phyloP scores from a whole-genome alignment of 2,888 invertebrate genomes.

The Lasioglossum leucozonium region DNA sequence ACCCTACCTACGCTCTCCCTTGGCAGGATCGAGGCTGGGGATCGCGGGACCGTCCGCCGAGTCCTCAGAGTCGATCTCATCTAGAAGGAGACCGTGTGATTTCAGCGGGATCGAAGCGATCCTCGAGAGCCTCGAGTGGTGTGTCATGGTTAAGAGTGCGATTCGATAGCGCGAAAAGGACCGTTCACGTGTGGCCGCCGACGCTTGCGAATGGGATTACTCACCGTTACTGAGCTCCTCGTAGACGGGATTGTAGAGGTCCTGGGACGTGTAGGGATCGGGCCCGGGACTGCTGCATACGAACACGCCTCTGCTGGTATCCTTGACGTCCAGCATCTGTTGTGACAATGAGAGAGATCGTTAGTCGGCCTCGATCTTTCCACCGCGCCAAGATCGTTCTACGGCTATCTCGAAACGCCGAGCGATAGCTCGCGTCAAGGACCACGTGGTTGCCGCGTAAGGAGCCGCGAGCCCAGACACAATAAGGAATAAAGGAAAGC shows the following conservation, averaged over 20 bases:
- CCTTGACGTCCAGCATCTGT: constrained; percentile 83
- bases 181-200: neutral
- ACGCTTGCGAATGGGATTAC: constrained; percentile 66
- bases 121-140: neutral
- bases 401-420: constrained; percentile 19
- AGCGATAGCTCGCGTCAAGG: constrained; percentile 24
- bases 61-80: constrained; percentile 75
- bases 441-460: constrained; percentile 25
- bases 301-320: constrained; percentile 80
- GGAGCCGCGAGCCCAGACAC: constrained; percentile 19
- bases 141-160: neutral
- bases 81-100: constrained; percentile 71
- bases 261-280: constrained; percentile 88
- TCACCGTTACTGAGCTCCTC: constrained; percentile 91
- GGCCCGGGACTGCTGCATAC: constrained; percentile 87
- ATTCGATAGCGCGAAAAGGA: neutral
- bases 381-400: neutral
- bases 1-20: constrained; percentile 71
- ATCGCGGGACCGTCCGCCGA: constrained; percentile 57
- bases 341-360: constrained; percentile 60
- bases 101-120: constrained; percentile 22
- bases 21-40: constrained; percentile 57
- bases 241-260: constrained; percentile 91
- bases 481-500: constrained; percentile 60
- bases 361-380: constrained; percentile 18